These are phyloP conservation scores for Selene dorsalis DNA, from an alignment of 2,797 vertebrate genomes.

Conservation along the genomic window DNA sequence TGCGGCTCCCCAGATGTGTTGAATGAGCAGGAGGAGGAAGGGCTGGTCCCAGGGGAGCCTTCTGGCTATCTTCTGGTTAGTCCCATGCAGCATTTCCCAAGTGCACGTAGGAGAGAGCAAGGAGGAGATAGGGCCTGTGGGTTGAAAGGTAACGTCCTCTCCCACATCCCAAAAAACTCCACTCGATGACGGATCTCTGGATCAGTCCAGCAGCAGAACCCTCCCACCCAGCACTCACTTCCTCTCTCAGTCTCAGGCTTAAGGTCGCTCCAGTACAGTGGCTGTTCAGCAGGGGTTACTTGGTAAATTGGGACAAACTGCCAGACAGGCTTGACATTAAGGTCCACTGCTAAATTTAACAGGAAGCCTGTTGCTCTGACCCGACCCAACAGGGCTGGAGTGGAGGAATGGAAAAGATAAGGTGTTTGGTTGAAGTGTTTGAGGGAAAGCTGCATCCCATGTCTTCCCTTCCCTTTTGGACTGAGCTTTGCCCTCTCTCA, in stretches of 20 bases:
- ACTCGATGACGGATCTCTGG: constrained; percentile 54
- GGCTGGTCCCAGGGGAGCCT: constrained; percentile 8
- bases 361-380: constrained; percentile 5
- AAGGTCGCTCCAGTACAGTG: background rate
- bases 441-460: background rate
- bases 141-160: constrained; percentile 62
- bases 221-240: constrained; percentile 23
- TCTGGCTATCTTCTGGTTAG: constrained; percentile 33
- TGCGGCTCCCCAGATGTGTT: constrained; percentile 63
- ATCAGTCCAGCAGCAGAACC: constrained; percentile 16
- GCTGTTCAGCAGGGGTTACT: constrained; percentile 1
- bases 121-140: constrained; percentile 21
- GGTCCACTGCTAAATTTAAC: constrained; percentile 7
- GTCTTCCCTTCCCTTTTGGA: background rate
- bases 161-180: constrained; percentile 42
- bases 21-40: constrained; percentile 59
- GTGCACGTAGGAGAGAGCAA: constrained; percentile 21
- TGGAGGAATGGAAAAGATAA: constrained; percentile 5
- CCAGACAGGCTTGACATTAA: constrained; percentile 3
- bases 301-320: constrained; percentile 13
- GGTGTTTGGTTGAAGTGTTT: background rate
- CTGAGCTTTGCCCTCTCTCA: background rate
- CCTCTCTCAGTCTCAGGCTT: constrained; percentile 19
- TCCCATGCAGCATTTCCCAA: constrained; percentile 13
- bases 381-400: background rate